Percentiles rank a stretch among this genome's conserved stretches.
Conservation (phyloP, 2,888 invertebrate species). For the Cephalotes varians region DNA sequence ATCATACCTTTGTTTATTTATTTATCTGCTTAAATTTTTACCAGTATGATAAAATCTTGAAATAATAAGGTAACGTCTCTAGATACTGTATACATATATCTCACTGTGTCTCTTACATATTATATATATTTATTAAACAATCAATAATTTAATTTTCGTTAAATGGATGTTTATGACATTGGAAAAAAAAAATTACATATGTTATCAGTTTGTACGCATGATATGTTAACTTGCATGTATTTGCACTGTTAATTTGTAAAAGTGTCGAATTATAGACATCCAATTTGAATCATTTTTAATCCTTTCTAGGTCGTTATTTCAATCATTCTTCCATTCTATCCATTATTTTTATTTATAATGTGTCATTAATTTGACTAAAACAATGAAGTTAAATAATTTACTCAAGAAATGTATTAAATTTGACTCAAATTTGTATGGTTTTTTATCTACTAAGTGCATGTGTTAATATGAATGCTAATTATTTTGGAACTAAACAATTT, state of each 20-base stretch:
- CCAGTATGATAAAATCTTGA: background rate
- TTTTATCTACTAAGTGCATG: background rate
- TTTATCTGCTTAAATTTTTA: background rate
- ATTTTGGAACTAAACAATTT: background rate
- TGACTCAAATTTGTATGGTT: background rate
- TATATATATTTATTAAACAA: background rate
- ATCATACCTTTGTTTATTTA: constrained; percentile 3
- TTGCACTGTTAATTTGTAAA: background rate
- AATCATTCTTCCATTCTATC: too few species aligned
- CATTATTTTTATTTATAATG: too few species aligned
- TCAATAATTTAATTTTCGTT: constrained; percentile 2
- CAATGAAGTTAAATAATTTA: background rate
- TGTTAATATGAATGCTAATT: background rate
- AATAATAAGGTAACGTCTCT: background rate
- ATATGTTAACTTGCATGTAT: background rate
- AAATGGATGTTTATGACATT: background rate
- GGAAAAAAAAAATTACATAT: background rate
- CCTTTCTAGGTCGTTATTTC: background rate
- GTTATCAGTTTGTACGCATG: background rate
- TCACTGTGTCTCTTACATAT: too few species aligned
- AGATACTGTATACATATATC: background rate
- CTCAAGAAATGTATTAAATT: background rate
- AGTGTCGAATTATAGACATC: background rate
- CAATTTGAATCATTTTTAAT: background rate
- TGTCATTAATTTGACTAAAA: background rate